These are phyloP conservation scores for Aviceda subcristata DNA, from an alignment of 2,113 vertebrate species.

Conservation along the genomic window DNA sequence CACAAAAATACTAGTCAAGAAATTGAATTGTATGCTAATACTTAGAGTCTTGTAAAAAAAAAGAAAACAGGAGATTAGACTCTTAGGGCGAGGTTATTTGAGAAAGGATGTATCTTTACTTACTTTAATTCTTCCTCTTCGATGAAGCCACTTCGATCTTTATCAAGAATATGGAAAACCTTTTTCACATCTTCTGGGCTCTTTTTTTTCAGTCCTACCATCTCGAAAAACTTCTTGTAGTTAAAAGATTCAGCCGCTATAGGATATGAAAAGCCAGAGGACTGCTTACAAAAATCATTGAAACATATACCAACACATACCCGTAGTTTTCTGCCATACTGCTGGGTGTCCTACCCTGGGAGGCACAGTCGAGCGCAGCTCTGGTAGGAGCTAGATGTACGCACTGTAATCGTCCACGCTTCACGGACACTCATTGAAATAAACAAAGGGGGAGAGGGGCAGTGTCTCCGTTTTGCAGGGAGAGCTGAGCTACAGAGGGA, in stretches of 20 bases:
- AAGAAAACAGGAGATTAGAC: background rate
- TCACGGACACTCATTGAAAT: background rate
- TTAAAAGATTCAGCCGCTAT: slow-evolving; percentile 84
- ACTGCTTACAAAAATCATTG: background rate
- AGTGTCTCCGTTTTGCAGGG: background rate
- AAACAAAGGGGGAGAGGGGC: background rate
- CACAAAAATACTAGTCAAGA: background rate
- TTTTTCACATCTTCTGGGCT: slow-evolving; percentile 83
- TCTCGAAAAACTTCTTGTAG: slow-evolving; percentile 92
- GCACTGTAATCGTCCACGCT: background rate
- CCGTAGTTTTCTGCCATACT: background rate
- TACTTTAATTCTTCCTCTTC: slow-evolving; percentile 95
- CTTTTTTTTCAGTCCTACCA: slow-evolving; percentile 90
- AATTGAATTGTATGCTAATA: background rate
- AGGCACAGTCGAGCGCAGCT: background rate
- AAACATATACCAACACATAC: background rate
- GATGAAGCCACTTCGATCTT: slow-evolving; percentile 90
- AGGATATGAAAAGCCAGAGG: background rate
- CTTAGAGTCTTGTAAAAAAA: background rate
- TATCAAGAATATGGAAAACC: slow-evolving; percentile 91
- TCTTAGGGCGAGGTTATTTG: background rate
- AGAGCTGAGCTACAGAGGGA: background rate
- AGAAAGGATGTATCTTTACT: slow-evolving; percentile 40
- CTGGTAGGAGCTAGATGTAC: background rate
- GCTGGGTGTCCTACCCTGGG: background rate